Percentiles rank a stretch among this genome's conserved stretches.
These are phyloP conservation scores for Mythimna lalbum DNA, from an alignment of 2,888 invertebrate genomes.

Conservation along the genomic window DNA sequence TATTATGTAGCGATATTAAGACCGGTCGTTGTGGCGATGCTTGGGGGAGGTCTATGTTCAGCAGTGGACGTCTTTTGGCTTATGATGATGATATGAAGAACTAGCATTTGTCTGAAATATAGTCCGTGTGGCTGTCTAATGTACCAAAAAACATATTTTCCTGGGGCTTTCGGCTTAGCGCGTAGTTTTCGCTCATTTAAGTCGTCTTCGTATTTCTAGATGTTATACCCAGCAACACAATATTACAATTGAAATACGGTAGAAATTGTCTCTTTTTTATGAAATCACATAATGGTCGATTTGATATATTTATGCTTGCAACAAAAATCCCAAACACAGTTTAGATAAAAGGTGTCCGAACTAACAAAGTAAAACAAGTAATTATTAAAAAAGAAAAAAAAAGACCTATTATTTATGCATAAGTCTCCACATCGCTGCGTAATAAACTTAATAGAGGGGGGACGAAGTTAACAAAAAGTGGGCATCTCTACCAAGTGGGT, in stretches of 20 bases:
- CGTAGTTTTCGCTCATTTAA: too few relatives aligned
- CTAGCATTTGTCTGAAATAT: too few relatives aligned
- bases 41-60: too few relatives aligned
- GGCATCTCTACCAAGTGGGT: conserved; percentile 63
- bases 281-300: too few relatives aligned
- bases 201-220: too few relatives aligned
- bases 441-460: conserved; percentile 58
- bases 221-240: too few relatives aligned
- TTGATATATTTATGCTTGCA: background rate
- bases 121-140: background rate
- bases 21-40: too few relatives aligned
- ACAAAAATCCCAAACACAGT: background rate
- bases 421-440: conserved; percentile 47
- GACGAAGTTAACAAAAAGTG: conserved; percentile 57
- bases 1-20: background rate
- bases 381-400: conserved; percentile 9
- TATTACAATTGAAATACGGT: too few relatives aligned
- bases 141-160: background rate
- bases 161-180: background rate
- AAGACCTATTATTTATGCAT: conserved; percentile 43
- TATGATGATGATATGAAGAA: background rate
- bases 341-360: too few relatives aligned
- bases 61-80: too few relatives aligned
- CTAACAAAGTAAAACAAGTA: background rate
- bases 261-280: too few relatives aligned